Percentiles rank a stretch among this genome's conserved stretches.
Evolutionary conservation across 2,113 vertebrate genomes (phyloP).

Genomic region (Nestor notabilis): DNA sequence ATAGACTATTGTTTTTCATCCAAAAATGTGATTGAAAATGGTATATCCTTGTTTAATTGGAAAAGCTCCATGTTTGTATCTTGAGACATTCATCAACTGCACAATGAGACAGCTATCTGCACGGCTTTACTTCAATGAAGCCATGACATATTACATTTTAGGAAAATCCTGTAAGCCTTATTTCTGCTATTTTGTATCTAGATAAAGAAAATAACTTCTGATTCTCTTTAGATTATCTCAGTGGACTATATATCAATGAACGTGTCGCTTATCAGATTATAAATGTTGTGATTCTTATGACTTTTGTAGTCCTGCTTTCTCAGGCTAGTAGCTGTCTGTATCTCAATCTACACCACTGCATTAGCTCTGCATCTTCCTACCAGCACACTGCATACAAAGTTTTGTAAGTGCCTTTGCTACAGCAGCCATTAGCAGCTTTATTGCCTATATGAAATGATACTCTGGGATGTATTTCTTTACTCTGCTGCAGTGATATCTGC

Average conservation of each 20-base stretch:
- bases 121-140: neutral
- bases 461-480: conserved; percentile 6
- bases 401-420: neutral
- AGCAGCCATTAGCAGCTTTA: conserved; percentile 33
- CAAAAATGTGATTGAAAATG: neutral
- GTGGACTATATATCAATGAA: neutral
- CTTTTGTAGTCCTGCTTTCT: neutral
- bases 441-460: neutral
- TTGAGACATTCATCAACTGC: neutral
- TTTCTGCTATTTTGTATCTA: neutral
- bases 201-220: conserved; percentile 16
- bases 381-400: neutral
- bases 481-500: neutral
- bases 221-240: neutral
- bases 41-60: neutral
- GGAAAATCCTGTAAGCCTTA: neutral
- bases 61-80: neutral
- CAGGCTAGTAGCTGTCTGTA: neutral
- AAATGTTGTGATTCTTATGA: neutral
- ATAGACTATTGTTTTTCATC: neutral
- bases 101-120: neutral
- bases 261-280: neutral
- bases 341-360: neutral
- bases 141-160: neutral
- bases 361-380: neutral